Base-by-base conservation (phyloP, 2,113 vertebrate genomes). In the Picathartes gymnocephalus region DNA sequence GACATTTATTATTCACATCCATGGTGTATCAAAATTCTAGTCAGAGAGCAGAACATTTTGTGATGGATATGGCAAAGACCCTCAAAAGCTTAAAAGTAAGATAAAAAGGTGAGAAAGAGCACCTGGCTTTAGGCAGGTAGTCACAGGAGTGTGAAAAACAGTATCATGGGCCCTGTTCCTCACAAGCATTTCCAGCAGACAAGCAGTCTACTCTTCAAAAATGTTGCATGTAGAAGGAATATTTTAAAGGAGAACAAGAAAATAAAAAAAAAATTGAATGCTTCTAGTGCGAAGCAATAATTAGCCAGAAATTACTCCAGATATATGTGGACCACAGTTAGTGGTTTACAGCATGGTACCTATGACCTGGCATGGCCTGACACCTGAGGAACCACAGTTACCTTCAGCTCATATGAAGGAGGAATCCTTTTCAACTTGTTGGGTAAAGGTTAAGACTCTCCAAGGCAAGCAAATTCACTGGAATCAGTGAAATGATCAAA, bases 241-340 rank as follows among this genome's bases (percentile, higher is more conserved):
- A 42, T 33, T 93, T 69, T 80, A 40, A 83, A 69, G 35, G 14
- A 35, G 2, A 60, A 60, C 35, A 80, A 15, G 30, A 17, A 82
- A 60, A 8, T 51, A 45, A 81, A 72, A 74, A 74, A 45, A 57
- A 21, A 4, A 28, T 23, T n/a, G 10, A 81, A 33, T 18, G 7
- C 15, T 91, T 86, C 85, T 61, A n/a, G 13, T 69, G 93, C 45
- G 68, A 65, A 94, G 27, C 22, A 60, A 9, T 7, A 51, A 84
- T 35, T 61, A 47, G 13, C 37, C 28, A 74, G 73, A 92, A 89
- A 71, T 35, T 48, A 68, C 40, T 71, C 10, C n/a, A 58, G 33
- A n/a, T 2, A 0, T 15, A 51, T 28, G 6, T 0, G 0, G 40
- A 60, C 15, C 19, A 51, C 5, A 51, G 37, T n/a, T 48, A 69